Conservation (phyloP, 2,113 vertebrate species). For the Malurus elegans region DNA sequence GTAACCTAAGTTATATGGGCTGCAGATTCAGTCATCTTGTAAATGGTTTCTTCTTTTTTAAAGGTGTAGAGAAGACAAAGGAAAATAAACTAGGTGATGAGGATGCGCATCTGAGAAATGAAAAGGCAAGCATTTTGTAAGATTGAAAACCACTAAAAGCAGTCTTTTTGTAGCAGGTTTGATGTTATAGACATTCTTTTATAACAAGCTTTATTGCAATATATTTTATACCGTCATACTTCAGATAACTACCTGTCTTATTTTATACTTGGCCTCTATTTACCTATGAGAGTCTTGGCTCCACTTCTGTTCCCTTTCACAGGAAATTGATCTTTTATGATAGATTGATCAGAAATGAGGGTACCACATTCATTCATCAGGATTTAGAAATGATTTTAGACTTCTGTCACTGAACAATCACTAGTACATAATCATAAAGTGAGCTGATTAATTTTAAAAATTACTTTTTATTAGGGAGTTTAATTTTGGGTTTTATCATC, state of each 20-base stretch:
- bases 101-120: conserved; percentile 2
- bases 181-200: background rate
- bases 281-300: background rate
- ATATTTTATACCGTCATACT: background rate
- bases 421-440: background rate
- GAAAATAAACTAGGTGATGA: background rate
- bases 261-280: background rate
- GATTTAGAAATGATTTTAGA: background rate
- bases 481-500: background rate
- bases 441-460: background rate
- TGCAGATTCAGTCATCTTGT: background rate
- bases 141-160: background rate
- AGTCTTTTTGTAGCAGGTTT: background rate
- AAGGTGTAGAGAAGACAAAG: conserved; percentile 28
- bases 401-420: background rate
- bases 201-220: background rate
- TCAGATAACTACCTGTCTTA: background rate
- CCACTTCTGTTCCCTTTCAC: background rate
- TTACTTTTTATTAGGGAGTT: background rate
- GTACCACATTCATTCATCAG: background rate
- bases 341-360: background rate
- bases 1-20: background rate
- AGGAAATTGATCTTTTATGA: background rate
- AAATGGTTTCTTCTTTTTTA: background rate
- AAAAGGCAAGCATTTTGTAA: conserved; percentile 38